These are phyloP conservation scores for Darwinula stevensoni DNA, from an alignment of 2,888 invertebrate species.

Conservation along the genomic window DNA sequence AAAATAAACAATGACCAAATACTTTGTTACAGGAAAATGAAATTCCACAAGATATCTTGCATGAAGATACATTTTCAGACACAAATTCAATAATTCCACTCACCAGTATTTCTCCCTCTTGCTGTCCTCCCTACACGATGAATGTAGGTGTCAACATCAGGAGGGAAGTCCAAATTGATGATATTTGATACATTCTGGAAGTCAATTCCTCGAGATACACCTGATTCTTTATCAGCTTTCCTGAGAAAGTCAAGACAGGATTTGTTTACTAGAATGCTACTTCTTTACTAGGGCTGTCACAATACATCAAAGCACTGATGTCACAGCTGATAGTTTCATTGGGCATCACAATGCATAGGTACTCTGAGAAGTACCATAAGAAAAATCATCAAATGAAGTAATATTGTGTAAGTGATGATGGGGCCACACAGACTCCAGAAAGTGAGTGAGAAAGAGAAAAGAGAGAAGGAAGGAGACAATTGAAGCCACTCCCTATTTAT, in stretches of 20 bases:
- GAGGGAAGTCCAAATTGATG: conserved; percentile 93
- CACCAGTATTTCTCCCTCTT: conserved; percentile 35
- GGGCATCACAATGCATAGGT: conserved; percentile 3
- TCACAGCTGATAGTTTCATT: background rate
- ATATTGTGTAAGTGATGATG: too few relatives aligned
- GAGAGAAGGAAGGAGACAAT: too few relatives aligned
- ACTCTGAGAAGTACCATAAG: too few relatives aligned
- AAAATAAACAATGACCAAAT: too few relatives aligned
- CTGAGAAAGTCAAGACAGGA: conserved; percentile 8
- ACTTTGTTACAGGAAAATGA: too few relatives aligned
- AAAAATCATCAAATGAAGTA: too few relatives aligned
- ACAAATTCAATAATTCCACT: too few relatives aligned
- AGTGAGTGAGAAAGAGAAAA: too few relatives aligned
- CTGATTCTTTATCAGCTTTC: conserved; percentile 51
- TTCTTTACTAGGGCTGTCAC: conserved; percentile 1
- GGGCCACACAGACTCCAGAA: too few relatives aligned
- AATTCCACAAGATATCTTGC: too few relatives aligned
- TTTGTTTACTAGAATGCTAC: background rate
- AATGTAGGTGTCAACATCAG: conserved; percentile 60
- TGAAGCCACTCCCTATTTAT: too few relatives aligned
- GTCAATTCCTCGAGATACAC: conserved; percentile 87
- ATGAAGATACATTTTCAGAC: too few relatives aligned
- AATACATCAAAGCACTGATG: background rate
- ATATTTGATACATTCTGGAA: conserved; percentile 93
- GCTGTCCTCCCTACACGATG: conserved; percentile 85